Conservation (phyloP, 2,888 invertebrate species). For the Amorpha juglandis region DNA sequence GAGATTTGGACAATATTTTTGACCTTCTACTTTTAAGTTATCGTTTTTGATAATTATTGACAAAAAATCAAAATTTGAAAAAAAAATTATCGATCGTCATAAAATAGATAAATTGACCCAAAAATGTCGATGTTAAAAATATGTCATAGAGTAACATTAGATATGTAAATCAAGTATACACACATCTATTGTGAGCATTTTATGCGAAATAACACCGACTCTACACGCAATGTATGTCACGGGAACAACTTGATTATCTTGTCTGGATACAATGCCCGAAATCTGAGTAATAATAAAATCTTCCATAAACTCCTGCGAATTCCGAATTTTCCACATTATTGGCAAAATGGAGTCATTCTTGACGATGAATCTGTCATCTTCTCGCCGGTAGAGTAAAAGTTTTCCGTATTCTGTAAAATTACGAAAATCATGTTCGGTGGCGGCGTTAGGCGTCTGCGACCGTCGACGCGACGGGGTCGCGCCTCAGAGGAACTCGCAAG, state of each 20-base stretch:
- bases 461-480: too few relatives aligned
- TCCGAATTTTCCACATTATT: constrained; percentile 82
- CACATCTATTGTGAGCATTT: constrained; percentile 74
- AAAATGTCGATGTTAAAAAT: too few relatives aligned
- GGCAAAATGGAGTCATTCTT: constrained; percentile 83
- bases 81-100: too few relatives aligned
- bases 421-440: too few relatives aligned
- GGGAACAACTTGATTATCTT: constrained; percentile 75
- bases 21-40: too few relatives aligned
- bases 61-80: too few relatives aligned
- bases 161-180: constrained; percentile 33
- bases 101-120: too few relatives aligned
- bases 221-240: constrained; percentile 78
- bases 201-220: constrained; percentile 68
- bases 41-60: too few relatives aligned
- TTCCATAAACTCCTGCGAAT: constrained; percentile 65
- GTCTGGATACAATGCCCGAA: constrained; percentile 69
- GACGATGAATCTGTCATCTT: constrained; percentile 76
- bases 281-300: constrained; percentile 76
- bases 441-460: too few relatives aligned
- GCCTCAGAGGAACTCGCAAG: too few relatives aligned
- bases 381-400: constrained; percentile 77
- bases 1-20: too few relatives aligned
- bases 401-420: constrained; percentile 78
- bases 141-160: constrained; percentile 1